Percentiles rank a stretch among this genome's conserved stretches.
These are phyloP conservation scores for Lycorma delicatula DNA, from an alignment of 1,140 invertebrate genomes.

Conservation along the genomic window DNA sequence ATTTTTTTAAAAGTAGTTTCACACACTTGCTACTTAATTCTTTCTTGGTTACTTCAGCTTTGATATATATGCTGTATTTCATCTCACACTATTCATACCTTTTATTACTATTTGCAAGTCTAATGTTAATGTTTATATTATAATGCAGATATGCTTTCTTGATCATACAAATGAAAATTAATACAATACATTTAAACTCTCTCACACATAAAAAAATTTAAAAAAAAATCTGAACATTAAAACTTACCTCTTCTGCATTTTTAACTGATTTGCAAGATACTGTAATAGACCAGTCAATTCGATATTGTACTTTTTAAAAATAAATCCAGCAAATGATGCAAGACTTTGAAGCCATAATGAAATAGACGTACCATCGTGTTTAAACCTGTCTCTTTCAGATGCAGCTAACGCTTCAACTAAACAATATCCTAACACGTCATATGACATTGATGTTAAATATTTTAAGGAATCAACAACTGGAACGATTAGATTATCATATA, in stretches of 20 bases:
- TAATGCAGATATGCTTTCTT: no score
- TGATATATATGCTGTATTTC: no score
- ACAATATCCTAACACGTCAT: conserved; percentile 94
- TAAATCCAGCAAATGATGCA: conserved; percentile 86
- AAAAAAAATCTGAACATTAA: neutral
- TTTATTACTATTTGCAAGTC: no score
- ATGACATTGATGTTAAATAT: conserved; percentile 90
- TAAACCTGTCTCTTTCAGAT: conserved; percentile 48
- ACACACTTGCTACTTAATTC: no score
- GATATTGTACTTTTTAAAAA: conserved; percentile 96
- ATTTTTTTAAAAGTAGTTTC: no score
- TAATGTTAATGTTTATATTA: no score
- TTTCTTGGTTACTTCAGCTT: no score
- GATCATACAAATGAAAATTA: no score
- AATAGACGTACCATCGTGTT: conserved; percentile 88
- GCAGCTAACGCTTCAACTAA: conserved; percentile 83
- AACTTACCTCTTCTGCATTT: conserved; percentile 82
- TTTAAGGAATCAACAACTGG: conserved; percentile 98
- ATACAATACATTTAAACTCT: neutral
- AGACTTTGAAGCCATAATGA: conserved; percentile 91
- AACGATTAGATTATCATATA: conserved; percentile 93
- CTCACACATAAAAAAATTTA: neutral
- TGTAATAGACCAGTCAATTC: conserved; percentile 92
- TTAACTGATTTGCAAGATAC: conserved; percentile 95
- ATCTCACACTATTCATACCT: no score